phyloP scores from a whole-genome alignment of 2,797 vertebrate genomes.

The Schizothorax lantsangensis region DNA sequence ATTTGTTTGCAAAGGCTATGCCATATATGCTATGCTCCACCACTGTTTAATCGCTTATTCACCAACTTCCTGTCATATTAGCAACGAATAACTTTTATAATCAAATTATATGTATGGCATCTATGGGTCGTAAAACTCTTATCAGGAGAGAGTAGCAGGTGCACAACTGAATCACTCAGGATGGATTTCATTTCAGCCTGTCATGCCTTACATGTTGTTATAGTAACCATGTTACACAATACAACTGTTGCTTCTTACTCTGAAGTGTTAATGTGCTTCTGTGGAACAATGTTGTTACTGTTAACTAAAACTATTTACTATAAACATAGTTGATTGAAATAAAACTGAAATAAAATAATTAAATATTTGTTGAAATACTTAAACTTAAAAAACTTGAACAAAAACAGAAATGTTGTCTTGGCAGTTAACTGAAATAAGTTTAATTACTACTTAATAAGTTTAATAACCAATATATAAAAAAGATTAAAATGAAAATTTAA shows the following conservation, averaged over 20 bases:
- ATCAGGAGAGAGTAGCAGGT: slow-evolving; percentile 25
- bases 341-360: neutral
- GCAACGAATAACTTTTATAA: neutral
- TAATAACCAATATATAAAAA: neutral
- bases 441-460: neutral
- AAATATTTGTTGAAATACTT: too few relatives aligned
- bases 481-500: neutral
- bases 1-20: neutral
- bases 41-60: neutral
- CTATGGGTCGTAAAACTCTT: slow-evolving; percentile 18
- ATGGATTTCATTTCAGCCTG: slow-evolving; percentile 23
- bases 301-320: neutral
- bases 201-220: slow-evolving; percentile 44
- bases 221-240: slow-evolving; percentile 45
- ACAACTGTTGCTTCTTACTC: slow-evolving; percentile 27
- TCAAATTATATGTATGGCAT: slow-evolving; percentile 20
- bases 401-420: neutral
- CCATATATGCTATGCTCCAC: neutral
- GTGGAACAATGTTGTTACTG: neutral
- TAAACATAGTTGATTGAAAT: neutral
- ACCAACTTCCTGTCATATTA: neutral
- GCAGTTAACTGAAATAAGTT: neutral
- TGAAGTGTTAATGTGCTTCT: neutral
- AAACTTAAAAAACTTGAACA: neutral
- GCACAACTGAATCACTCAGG: slow-evolving; percentile 15